phyloP scores from a whole-genome alignment of 1,140 invertebrate genomes.

The Drosophila albomicans region DNA sequence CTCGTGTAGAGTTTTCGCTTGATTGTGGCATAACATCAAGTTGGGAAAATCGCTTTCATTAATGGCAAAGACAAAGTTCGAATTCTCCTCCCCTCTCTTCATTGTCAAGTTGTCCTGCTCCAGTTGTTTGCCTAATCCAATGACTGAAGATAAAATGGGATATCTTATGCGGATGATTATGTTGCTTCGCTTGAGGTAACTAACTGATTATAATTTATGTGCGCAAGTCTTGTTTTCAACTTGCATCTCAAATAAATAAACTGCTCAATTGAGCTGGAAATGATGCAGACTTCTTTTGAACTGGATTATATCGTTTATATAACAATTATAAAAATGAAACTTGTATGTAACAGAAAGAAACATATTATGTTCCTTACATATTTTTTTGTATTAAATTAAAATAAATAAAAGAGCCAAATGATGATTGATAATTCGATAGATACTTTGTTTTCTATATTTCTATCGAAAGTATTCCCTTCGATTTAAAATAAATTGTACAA shows the following conservation, averaged over 20 bases:
- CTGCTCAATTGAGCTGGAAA: not conserved
- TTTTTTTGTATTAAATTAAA: no score
- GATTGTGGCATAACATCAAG: conserved; percentile 55
- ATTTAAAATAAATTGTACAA: not conserved
- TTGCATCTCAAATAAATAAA: not conserved
- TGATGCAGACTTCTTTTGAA: no score
- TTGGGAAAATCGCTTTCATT: conserved; percentile 75
- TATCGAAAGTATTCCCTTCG: no score
- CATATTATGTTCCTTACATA: no score
- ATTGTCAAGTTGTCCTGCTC: conserved; percentile 46
- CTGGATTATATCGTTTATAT: no score
- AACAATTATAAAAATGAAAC: no score
- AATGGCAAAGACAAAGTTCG: conserved; percentile 62
- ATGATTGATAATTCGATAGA: no score
- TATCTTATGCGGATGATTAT: not conserved
- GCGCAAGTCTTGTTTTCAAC: not conserved
- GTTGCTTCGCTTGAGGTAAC: not conserved
- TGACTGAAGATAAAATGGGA: not conserved
- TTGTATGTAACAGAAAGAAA: no score
- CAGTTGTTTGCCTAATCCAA: conserved; percentile 40
- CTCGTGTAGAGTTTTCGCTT: conserved; percentile 17
- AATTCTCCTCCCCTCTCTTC: conserved; percentile 15
- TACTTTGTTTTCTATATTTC: no score
- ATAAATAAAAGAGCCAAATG: no score
- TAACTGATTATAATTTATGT: conserved; percentile 6